A percentile compares a stretch with the other conserved stretches of the same genome.
These are phyloP conservation scores for Charadrius vociferus DNA, from an alignment of 2,113 vertebrate genomes.

Conservation along the genomic window DNA sequence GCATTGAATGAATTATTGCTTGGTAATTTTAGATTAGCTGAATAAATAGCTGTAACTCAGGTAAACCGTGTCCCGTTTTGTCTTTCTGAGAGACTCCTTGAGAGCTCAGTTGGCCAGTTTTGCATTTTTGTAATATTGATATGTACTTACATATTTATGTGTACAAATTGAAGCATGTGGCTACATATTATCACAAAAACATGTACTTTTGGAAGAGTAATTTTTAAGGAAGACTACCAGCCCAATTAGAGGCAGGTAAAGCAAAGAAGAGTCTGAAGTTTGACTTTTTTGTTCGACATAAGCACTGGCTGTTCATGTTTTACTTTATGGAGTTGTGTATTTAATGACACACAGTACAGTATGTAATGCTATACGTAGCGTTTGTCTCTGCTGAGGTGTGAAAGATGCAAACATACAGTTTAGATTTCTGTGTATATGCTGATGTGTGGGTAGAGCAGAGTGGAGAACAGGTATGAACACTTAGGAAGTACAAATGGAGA, in stretches of 20 bases:
- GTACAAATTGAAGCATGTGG: neutral
- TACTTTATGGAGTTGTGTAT: neutral
- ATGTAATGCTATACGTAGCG: neutral
- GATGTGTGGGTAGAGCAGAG: rapidly evolving
- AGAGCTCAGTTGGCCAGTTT: neutral
- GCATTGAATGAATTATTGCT: neutral
- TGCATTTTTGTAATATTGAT: neutral
- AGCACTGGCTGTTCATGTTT: neutral
- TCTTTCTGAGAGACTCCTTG: neutral
- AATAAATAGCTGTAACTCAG: neutral
- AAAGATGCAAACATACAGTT: neutral
- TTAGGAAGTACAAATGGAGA: neutral
- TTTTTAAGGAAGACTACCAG: neutral
- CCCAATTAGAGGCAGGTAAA: neutral
- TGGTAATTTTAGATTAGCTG: neutral
- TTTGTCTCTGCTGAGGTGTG: neutral
- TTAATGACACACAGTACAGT: neutral
- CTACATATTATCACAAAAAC: neutral
- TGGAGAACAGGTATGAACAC: neutral
- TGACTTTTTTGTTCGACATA: neutral
- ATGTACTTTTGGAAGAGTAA: neutral
- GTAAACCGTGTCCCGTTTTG: neutral
- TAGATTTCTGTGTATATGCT: neutral
- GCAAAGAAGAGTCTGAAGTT: neutral
- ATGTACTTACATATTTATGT: neutral